Evolutionary conservation across 1,140 invertebrate species (phyloP), one percentile per base, ranked within the genome.

Genomic region (Hylaeus anthracinus): DNA sequence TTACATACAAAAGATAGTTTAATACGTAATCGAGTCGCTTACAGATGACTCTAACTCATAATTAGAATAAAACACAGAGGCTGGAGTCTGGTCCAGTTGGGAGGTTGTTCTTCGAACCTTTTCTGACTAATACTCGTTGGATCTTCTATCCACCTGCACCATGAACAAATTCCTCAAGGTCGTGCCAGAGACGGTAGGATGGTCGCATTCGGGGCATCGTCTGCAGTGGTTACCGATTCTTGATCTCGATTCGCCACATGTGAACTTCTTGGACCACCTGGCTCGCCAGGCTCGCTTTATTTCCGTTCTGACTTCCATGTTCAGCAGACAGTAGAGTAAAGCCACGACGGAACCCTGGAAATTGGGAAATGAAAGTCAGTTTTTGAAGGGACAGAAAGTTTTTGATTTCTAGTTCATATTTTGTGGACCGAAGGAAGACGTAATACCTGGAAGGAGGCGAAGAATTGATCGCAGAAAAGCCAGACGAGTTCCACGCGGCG

Each of bases 361-460:
- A 66, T 5, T 41, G 48, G 3, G 5, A 37, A 70, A 15, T 5
- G 10, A 64, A 3, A 9, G 60, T 61, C 14, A 61, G 60, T 26
- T 26, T 26, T 26, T 26, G 26, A 26, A n/a, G 60, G 53, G 2
- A 14, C 8, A 14, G 53, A n/a, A n/a, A 61, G 60, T 26, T 26
- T 26, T 26, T 26, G 26, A 26, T 26, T 26, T 26, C 26, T 55
- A 14, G 53, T 55, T 9, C 53, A 14, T 12, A 26, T 26, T 26
- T 26, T 26, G 26, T 58, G 2, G 5, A 9, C 8, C 9, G 5
- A 15, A 69, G 9, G 1, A 53, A 65, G 43, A 58, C 37, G 53
- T 77, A 73, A 70, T 92, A 97, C 96, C 92, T 97, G 96, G 86
- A 97, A 97, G 43, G 96, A 96, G 3, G 95, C 95, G 88, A 97